A percentile compares a stretch with the other conserved stretches of the same genome.
Conservation (phyloP, 2,888 invertebrate genomes). For the Oasisia sp. region DNA sequence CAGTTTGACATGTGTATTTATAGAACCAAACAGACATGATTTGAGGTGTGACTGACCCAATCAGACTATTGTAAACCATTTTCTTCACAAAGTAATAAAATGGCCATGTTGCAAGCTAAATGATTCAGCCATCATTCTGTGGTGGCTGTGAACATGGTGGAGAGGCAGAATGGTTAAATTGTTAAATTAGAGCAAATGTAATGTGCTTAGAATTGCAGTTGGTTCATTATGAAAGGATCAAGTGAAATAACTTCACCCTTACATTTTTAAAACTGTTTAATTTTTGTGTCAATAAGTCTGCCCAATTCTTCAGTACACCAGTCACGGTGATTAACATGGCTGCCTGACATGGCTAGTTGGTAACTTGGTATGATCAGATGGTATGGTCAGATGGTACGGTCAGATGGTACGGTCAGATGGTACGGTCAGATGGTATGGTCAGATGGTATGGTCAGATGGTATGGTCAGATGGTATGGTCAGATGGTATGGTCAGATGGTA, state of each 20-base stretch:
- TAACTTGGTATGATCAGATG: background rate
- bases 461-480: background rate
- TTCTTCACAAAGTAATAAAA: background rate
- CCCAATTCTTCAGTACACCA: too few species aligned
- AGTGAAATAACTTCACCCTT: too few species aligned
- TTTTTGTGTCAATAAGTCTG: too few species aligned
- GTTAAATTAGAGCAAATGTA: background rate
- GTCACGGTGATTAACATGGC: background rate
- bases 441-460: background rate
- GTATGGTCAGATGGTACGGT: background rate
- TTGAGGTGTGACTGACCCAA: background rate
- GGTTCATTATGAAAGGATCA: too few species aligned
- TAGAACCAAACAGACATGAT: background rate
- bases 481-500: background rate
- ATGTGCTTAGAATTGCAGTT: too few species aligned
- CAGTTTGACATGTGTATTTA: background rate
- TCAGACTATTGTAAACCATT: background rate
- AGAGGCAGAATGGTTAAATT: background rate
- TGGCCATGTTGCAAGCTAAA: background rate
- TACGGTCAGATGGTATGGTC: background rate
- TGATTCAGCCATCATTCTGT: background rate
- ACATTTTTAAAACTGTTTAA: too few species aligned
- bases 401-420: background rate
- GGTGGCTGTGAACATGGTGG: background rate
- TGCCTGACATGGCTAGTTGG: background rate